Conservation (phyloP, 2,888 invertebrate species). For the Megalurothrips usitatus region DNA sequence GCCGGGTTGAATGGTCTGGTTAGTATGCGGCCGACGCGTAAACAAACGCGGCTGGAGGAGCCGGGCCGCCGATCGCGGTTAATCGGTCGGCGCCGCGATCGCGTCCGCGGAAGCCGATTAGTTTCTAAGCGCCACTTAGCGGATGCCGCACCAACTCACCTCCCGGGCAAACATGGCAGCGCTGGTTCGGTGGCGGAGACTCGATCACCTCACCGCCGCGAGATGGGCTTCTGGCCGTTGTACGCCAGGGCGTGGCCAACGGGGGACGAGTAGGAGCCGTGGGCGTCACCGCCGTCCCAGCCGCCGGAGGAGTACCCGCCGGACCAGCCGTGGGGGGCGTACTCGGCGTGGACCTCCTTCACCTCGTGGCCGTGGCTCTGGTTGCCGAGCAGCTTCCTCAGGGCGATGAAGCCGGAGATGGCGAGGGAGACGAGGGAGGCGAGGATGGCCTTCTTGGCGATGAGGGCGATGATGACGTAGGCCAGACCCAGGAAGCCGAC, state of each 20-base stretch:
- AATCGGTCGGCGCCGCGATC: too few species aligned
- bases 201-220: not conserved
- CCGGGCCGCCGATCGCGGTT: too few species aligned
- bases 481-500: slow-evolving; percentile 53
- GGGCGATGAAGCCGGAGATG: slow-evolving; percentile 52
- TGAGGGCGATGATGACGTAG: slow-evolving; percentile 55
- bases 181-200: not conserved
- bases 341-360: slow-evolving; percentile 33
- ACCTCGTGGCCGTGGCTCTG: slow-evolving; percentile 38
- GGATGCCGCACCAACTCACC: not conserved
- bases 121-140: too few species aligned
- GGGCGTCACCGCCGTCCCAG: slow-evolving; percentile 40
- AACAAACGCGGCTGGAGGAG: not conserved
- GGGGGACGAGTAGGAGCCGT: slow-evolving; percentile 52
- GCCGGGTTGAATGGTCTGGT: not conserved
- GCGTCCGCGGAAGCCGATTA: too few species aligned
- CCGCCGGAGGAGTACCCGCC: slow-evolving; percentile 41
- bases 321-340: slow-evolving; percentile 37
- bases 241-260: slow-evolving; percentile 53
- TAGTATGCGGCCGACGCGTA: not conserved
- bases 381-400: slow-evolving; percentile 41
- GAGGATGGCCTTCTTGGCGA: slow-evolving; percentile 62
- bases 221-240: slow-evolving; percentile 47
- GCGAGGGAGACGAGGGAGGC: slow-evolving; percentile 57
- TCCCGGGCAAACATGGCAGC: slow-evolving; percentile 16